Percentiles rank a stretch among this genome's conserved stretches.
phyloP scores from a whole-genome alignment of 2,888 invertebrate species.

The Anodontia alba region DNA sequence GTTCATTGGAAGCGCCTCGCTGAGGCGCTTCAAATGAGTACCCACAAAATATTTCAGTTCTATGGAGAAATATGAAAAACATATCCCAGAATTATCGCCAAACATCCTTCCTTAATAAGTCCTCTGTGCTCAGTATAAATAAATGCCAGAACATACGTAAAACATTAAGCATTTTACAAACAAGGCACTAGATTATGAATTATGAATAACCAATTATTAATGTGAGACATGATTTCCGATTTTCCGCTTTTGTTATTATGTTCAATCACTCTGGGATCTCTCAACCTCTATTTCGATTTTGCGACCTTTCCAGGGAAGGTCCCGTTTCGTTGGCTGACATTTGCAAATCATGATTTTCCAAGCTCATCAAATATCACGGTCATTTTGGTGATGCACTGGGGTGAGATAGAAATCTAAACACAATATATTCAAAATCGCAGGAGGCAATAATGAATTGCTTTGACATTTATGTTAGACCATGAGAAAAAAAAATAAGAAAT shows the following conservation, averaged over 20 bases:
- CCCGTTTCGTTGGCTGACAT: constrained; percentile 55
- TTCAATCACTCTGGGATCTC: background rate
- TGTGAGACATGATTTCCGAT: background rate
- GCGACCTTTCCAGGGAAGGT: constrained; percentile 51
- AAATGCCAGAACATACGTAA: too few relatives aligned
- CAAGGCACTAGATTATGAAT: background rate
- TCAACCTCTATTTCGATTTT: constrained; percentile 45
- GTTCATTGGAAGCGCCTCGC: too few relatives aligned
- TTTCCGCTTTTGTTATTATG: background rate
- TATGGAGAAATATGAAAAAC: too few relatives aligned
- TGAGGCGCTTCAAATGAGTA: too few relatives aligned
- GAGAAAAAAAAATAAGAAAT: too few relatives aligned
- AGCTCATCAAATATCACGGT: background rate
- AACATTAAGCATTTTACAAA: too few relatives aligned
- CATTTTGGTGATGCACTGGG: background rate
- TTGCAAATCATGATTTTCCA: constrained; percentile 27
- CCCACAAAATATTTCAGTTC: too few relatives aligned
- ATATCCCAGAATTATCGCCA: too few relatives aligned
- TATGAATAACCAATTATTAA: background rate
- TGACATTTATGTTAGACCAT: too few relatives aligned
- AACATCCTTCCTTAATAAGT: too few relatives aligned
- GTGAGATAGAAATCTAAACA: constrained; percentile 10
- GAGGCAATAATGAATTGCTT: background rate
- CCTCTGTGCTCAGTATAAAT: too few relatives aligned
- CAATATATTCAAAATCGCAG: background rate